A percentile compares a stretch with the other conserved stretches of the same genome.
phyloP scores from a whole-genome alignment of 2,888 invertebrate genomes.

The Drosophila incognita region DNA sequence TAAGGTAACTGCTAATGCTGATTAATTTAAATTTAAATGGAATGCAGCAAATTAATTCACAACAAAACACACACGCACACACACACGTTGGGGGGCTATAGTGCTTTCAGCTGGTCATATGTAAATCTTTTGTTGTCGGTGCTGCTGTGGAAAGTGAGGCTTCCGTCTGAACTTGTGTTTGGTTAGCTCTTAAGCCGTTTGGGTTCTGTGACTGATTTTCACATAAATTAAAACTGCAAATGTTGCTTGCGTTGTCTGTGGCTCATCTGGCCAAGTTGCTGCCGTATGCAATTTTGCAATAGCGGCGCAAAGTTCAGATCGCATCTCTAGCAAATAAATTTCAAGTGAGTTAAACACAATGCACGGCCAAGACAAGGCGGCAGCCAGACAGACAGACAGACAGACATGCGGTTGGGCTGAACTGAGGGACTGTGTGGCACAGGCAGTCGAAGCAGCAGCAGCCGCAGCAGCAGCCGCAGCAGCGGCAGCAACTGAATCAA shows the following conservation, averaged over 20 bases:
- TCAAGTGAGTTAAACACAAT: constrained; percentile 70
- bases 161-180: constrained; percentile 40
- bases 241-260: constrained; percentile 46
- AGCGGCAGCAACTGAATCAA: constrained; percentile 59
- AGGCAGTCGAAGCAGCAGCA: constrained; percentile 1
- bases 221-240: constrained; percentile 72
- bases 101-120: constrained; percentile 39
- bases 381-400: constrained; percentile 26
- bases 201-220: constrained; percentile 53
- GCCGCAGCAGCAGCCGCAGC: constrained; percentile 8
- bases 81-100: constrained; percentile 20
- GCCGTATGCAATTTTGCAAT: constrained; percentile 56
- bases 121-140: constrained; percentile 31
- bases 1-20: constrained; percentile 31
- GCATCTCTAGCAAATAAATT: constrained; percentile 75
- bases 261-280: constrained; percentile 7
- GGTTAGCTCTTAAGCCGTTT: constrained; percentile 22
- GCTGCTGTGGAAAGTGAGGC: constrained; percentile 34
- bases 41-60: constrained; percentile 49
- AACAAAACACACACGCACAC: constrained; percentile 9
- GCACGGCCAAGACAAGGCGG: constrained; percentile 52
- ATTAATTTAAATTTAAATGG: constrained; percentile 39
- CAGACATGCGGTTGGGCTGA: constrained; percentile 22
- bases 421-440: constrained; percentile 11
- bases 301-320: constrained; percentile 71